Evolutionary conservation across 2,113 vertebrate species (phyloP).

Genomic region (Hymenochirus boettgeri): DNA sequence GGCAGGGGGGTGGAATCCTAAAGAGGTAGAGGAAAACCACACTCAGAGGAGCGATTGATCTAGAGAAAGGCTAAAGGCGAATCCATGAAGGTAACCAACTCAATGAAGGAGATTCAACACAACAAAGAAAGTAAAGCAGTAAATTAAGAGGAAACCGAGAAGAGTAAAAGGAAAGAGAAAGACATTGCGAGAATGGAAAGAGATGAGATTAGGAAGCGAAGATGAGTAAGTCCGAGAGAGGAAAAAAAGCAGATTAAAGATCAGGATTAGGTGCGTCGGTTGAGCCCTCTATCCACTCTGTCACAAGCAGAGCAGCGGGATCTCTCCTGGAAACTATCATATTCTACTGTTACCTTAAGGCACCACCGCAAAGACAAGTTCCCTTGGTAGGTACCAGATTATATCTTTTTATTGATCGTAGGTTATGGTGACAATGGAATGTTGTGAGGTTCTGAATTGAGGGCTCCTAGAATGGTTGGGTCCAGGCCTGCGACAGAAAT

Average conservation of each 20-base stretch:
- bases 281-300: not conserved
- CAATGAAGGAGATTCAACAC: too few species aligned
- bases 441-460: too few species aligned
- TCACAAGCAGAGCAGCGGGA: not conserved
- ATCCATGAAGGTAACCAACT: not conserved
- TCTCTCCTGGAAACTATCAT: conserved; percentile 19
- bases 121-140: too few species aligned
- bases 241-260: conserved; percentile 38
- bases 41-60: not conserved
- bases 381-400: not conserved
- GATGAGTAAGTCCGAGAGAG: conserved; percentile 15
- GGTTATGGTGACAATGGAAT: too few species aligned
- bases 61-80: not conserved
- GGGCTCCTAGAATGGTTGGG: too few species aligned
- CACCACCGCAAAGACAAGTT: not conserved
- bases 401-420: too few species aligned
- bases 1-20: too few species aligned
- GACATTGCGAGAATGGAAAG: conserved; percentile 8
- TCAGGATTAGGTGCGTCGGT: conserved; percentile 30
- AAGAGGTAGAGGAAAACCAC: not conserved
- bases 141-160: not conserved
- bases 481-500: too few species aligned
- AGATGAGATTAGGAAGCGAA: conserved; percentile 5
- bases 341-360: not conserved
- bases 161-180: not conserved